Percentiles rank a stretch among this genome's conserved stretches.
phyloP scores from a whole-genome alignment of 2,113 vertebrate species.

The Prionailurus viverrinus region DNA sequence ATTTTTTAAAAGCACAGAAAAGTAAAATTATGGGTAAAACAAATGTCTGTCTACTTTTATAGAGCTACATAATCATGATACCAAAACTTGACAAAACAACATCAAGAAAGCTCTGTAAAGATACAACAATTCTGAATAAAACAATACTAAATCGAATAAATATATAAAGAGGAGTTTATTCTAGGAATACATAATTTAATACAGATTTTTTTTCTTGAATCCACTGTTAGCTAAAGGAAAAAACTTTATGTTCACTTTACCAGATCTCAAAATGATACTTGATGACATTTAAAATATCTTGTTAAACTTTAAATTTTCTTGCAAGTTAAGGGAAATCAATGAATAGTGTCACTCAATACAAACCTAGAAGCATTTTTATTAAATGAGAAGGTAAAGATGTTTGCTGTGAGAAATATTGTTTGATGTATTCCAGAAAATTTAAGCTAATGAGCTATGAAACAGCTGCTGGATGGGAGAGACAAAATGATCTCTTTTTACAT shows the following conservation, averaged over 20 bases:
- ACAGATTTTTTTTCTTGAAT: background rate
- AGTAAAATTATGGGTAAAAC: background rate
- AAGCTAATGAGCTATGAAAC: background rate
- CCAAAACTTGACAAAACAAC: background rate
- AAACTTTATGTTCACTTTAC: background rate
- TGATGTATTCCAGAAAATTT: background rate
- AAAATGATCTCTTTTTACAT: background rate
- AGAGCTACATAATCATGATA: background rate
- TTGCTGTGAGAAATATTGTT: background rate
- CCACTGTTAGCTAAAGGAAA: background rate
- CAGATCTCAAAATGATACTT: background rate
- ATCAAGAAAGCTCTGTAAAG: background rate
- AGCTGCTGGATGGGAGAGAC: background rate
- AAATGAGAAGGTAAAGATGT: conserved; percentile 5
- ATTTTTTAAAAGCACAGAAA: background rate
- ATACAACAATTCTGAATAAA: background rate
- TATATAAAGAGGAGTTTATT: background rate
- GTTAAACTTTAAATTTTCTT: conserved; percentile 17
- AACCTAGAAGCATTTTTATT: conserved; percentile 21
- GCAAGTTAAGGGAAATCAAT: background rate
- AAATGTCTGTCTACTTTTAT: background rate
- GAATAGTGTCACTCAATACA: background rate
- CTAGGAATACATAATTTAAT: background rate
- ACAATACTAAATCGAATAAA: background rate
- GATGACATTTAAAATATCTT: conserved; percentile 1